Percentiles rank a stretch among this genome's conserved stretches.
Evolutionary conservation across 2,797 vertebrate genomes (phyloP).

Genomic region (Limnodromus scolopaceus): DNA sequence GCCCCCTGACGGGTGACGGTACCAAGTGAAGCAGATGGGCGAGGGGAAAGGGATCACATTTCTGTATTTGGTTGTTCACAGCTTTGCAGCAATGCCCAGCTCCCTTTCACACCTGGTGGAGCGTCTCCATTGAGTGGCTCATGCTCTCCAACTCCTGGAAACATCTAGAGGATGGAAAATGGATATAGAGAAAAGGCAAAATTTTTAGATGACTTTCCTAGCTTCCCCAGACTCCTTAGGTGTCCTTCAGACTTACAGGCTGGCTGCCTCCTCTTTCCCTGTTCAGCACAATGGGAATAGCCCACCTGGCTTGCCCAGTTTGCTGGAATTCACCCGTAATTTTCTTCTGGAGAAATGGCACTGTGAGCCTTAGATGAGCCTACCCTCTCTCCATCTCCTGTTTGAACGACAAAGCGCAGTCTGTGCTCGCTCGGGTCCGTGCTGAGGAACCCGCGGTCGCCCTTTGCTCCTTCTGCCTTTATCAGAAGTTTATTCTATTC

Average conservation of each 20-base stretch:
- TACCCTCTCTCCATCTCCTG: accelerated
- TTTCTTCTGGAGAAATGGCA: background rate
- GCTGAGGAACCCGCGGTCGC: accelerated
- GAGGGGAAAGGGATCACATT: background rate
- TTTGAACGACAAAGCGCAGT: background rate
- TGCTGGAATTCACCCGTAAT: background rate
- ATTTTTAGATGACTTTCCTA: background rate
- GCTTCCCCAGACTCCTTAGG: accelerated
- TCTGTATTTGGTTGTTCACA: accelerated
- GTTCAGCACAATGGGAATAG: background rate
- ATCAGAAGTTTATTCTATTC: background rate
- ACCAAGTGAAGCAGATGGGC: background rate
- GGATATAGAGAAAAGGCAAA: background rate
- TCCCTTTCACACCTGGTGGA: accelerated
- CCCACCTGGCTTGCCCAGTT: background rate
- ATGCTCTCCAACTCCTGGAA: background rate
- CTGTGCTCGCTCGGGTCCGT: accelerated
- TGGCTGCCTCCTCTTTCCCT: background rate
- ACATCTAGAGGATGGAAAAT: background rate
- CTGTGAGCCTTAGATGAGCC: background rate
- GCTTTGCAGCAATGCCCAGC: background rate
- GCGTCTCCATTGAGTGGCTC: accelerated
- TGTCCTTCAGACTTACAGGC: background rate
- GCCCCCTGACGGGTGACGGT: background rate
- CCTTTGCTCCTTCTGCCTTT: background rate